A percentile compares a stretch with the other conserved stretches of the same genome.
Evolutionary conservation across 2,113 vertebrate species (phyloP).

Genomic region (Tragulus kanchil): DNA sequence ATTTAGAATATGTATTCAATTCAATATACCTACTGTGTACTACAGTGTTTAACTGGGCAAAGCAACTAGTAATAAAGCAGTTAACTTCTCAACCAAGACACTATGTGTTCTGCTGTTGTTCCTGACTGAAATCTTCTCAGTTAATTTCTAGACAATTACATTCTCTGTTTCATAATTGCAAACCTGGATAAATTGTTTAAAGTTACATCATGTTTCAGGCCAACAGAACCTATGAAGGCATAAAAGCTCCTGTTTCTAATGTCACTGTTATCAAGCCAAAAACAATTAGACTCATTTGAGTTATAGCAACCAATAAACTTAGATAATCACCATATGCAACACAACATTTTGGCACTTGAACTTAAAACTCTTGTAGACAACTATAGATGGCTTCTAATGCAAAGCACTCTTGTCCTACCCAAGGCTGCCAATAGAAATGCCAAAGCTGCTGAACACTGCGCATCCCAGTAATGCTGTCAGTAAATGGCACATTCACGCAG

Average conservation of each 20-base stretch:
- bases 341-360: conserved; percentile 91
- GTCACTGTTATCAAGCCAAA: conserved; percentile 89
- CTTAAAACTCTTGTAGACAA: conserved; percentile 90
- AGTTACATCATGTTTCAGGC: conserved; percentile 86
- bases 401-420: conserved; percentile 88
- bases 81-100: conserved; percentile 82
- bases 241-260: conserved; percentile 89
- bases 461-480: conserved; percentile 92
- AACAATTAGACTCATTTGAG: conserved; percentile 90
- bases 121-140: conserved; percentile 83
- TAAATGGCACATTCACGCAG: conserved; percentile 97
- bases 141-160: conserved; percentile 86
- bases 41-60: conserved; percentile 72
- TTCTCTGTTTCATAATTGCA: conserved; percentile 85
- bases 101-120: conserved; percentile 80
- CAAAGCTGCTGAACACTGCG: conserved; percentile 89
- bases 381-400: conserved; percentile 88
- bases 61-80: conserved; percentile 85
- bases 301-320: conserved; percentile 91
- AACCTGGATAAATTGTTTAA: conserved; percentile 88
- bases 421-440: conserved; percentile 91
- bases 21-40: conserved; percentile 23
- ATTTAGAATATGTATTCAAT: conserved; percentile 49
- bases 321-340: conserved; percentile 91
- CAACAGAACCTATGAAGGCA: conserved; percentile 87